These are phyloP conservation scores for Burhinus bistriatus DNA, from an alignment of 2,113 vertebrate species.

Conservation along the genomic window DNA sequence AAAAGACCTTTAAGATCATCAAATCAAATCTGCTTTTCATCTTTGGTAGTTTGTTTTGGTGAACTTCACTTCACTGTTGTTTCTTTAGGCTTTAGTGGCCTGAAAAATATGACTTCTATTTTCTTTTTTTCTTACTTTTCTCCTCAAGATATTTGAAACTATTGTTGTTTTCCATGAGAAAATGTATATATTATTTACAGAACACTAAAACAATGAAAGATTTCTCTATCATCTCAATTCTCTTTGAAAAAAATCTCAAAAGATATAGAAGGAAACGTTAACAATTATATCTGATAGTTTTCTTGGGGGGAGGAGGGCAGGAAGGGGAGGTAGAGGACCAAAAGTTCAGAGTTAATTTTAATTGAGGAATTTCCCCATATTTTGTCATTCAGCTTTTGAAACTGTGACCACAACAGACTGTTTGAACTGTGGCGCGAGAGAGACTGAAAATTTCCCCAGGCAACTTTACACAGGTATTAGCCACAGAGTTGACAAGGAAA, in stretches of 20 bases:
- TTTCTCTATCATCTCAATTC: background rate
- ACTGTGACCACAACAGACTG: slow-evolving; percentile 72
- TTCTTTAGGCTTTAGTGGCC: background rate
- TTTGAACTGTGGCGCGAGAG: slow-evolving; percentile 35
- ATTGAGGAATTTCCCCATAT: slow-evolving; percentile 78
- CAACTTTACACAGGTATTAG: slow-evolving; percentile 30
- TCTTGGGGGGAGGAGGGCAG: background rate
- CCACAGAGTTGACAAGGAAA: slow-evolving; percentile 8
- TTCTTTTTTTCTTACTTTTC: background rate
- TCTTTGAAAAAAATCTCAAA: background rate
- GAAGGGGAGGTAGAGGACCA: slow-evolving; percentile 35
- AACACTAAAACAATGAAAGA: background rate
- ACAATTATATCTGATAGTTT: background rate
- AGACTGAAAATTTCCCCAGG: slow-evolving; percentile 54
- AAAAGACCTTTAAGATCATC: background rate
- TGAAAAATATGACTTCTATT: background rate
- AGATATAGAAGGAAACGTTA: background rate
- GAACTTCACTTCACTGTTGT: background rate
- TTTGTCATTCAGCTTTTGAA: slow-evolving; percentile 73
- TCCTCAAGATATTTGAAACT: background rate
- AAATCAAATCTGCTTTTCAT: background rate
- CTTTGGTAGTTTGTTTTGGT: background rate
- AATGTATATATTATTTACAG: background rate
- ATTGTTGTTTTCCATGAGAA: background rate
- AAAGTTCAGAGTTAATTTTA: slow-evolving; percentile 75